Base-by-base conservation (phyloP, 2,113 vertebrate genomes). In the Eptesicus fuscus region DNA sequence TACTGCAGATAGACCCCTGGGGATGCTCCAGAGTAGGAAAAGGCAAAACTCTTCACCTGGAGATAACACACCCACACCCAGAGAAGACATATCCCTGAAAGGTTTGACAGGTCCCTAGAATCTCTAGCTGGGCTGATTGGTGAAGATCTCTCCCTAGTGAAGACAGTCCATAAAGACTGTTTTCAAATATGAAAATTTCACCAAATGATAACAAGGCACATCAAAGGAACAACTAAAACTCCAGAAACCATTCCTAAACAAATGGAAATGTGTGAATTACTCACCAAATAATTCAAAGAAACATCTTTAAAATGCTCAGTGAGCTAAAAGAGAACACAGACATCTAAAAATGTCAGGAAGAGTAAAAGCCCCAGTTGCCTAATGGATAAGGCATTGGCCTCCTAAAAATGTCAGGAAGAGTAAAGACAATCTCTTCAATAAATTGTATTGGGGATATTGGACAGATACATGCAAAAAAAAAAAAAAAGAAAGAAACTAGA, bases 341-440 rank as follows among this genome's bases (percentile, higher is more conserved):
- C 23, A 63, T 73, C 51, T 82, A 88, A 94, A 87, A 37, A 61
- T 61, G 11, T 61, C 59, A 61, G 28, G 59, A 61, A 61, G 59
- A 30, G 59, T 61, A 61, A 61, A 61, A 97, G 97, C 96, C 95
- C 97, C 97, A 97, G 98, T 97, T 97, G 98, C 98, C 98, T 98
- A 98, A 98, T 98, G 98, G 98, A 98, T 98, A 99, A 98, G 98
- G 98, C 98, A 98, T 96, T 98, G 97, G 98, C 98, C 97, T 98
- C 98, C 97, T 98, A 98, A 98, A 37, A 37, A 37, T n/a, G n/a
- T n/a, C n/a, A n/a, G n/a, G 59, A 61, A 61, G 59, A 30, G 59
- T 61, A 61, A 61, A 61, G 23, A 61, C 25, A 61, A 12, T 28
- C 25, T 28, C 59, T 59, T 61, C 59, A 61, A 23, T 59, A 59